Evolutionary conservation across 2,113 vertebrate species (phyloP).

Genomic region (Lipophrys pholis): DNA sequence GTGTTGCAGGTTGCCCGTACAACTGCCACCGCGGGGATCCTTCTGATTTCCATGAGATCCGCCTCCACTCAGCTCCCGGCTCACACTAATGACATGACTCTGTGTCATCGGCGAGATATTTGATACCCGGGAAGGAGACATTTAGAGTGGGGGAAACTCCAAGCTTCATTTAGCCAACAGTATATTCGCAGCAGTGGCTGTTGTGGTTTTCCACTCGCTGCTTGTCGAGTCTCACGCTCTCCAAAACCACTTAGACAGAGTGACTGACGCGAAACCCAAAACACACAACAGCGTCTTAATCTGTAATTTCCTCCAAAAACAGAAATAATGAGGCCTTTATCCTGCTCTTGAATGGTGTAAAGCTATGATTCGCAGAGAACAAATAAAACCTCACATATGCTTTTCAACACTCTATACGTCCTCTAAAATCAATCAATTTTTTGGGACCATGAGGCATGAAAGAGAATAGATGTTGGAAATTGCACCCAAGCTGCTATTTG

Average conservation of each 20-base stretch:
- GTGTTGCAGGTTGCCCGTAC: slow-evolving; percentile 17
- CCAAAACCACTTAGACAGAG: slow-evolving; percentile 20
- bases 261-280: slow-evolving; percentile 33
- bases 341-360: slow-evolving; percentile 2
- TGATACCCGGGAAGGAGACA: slow-evolving; percentile 42
- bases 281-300: slow-evolving; percentile 18
- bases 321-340: slow-evolving; percentile 2
- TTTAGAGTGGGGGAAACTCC: slow-evolving; percentile 31
- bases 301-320: slow-evolving; percentile 15
- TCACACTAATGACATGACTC: slow-evolving; percentile 56
- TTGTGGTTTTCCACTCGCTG: slow-evolving; percentile 9
- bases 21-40: slow-evolving; percentile 45
- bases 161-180: slow-evolving; percentile 37
- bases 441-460: slow-evolving; percentile 12
- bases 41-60: slow-evolving; percentile 37
- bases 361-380: slow-evolving; percentile 10
- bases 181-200: slow-evolving; percentile 3
- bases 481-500: slow-evolving; percentile 46
- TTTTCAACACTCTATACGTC: slow-evolving; percentile 6
- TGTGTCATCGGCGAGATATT: slow-evolving; percentile 41
- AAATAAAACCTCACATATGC: background rate
- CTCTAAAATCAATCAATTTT: slow-evolving; percentile 32
- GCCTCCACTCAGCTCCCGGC: slow-evolving; percentile 41
- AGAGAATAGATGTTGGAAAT: slow-evolving; percentile 45
- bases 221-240: slow-evolving; percentile 2